Evolutionary conservation across 2,797 vertebrate genomes (phyloP).

Genomic region (Arctocebus calabarensis): DNA sequence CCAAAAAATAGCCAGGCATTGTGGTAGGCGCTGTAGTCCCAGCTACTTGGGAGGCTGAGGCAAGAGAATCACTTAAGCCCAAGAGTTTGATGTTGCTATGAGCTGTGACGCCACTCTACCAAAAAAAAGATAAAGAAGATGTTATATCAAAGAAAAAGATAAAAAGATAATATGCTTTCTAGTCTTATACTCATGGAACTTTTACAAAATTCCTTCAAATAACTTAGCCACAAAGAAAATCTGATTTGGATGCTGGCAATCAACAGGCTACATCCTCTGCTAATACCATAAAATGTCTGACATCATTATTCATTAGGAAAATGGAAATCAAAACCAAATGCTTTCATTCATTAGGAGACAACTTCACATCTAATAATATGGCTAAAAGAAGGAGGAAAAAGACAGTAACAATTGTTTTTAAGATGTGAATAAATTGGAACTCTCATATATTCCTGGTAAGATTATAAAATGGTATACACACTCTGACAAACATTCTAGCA

Average conservation of each 20-base stretch:
- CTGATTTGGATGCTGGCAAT: constrained; percentile 6
- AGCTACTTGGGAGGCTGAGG: too few species aligned
- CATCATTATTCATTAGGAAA: constrained; percentile 37
- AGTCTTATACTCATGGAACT: not conserved
- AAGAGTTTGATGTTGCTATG: too few species aligned
- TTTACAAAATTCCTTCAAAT: constrained; percentile 23
- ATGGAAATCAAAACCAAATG: constrained; percentile 33
- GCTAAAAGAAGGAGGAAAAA: not conserved
- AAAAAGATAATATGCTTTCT: constrained; percentile 32
- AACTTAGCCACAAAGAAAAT: constrained; percentile 9
- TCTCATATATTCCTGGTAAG: constrained; percentile 1
- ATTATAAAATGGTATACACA: constrained; percentile 15
- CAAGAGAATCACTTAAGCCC: too few species aligned
- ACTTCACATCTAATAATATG: not conserved
- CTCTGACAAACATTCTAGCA: constrained; percentile 14
- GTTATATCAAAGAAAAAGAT: not conserved
- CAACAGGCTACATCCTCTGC: not conserved
- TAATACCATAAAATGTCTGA: not conserved
- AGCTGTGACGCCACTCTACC: too few species aligned
- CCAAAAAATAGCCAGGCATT: too few species aligned
- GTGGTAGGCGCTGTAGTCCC: too few species aligned
- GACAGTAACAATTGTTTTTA: not conserved
- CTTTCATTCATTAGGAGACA: not conserved
- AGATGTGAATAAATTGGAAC: not conserved
- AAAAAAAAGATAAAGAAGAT: not conserved